A percentile compares a stretch with the other conserved stretches of the same genome.
These are phyloP conservation scores for Myrmecobius fasciatus DNA, from an alignment of 2,113 vertebrate genomes.

Conservation along the genomic window DNA sequence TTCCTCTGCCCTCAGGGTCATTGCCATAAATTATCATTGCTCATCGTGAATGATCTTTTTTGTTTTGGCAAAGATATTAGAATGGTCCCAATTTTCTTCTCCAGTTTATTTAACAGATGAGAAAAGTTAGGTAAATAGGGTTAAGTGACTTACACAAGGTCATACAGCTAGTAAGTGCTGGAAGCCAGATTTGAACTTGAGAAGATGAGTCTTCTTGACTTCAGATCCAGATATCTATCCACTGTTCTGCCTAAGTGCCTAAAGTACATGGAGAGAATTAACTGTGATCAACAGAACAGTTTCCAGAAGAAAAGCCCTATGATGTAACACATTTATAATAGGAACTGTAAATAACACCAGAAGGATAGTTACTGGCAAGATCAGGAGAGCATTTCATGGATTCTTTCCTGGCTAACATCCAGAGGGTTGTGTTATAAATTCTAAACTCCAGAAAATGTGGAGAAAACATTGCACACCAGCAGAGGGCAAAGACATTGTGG, in stretches of 20 bases:
- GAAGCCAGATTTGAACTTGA: not conserved
- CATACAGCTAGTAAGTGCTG: not conserved
- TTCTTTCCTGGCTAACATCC: not conserved
- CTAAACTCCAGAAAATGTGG: not conserved
- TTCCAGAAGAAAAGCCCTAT: not conserved
- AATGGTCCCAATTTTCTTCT: not conserved
- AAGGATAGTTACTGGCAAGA: not conserved
- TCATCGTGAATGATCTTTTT: not conserved
- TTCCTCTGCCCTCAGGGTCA: not conserved
- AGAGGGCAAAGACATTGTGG: not conserved
- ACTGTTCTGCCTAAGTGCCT: not conserved
- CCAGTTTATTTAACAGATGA: not conserved
- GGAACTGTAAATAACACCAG: not conserved
- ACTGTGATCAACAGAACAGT: not conserved
- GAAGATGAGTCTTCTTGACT: not conserved
- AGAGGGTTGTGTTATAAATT: not conserved
- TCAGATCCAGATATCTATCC: not conserved
- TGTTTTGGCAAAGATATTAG: not conserved
- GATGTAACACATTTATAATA: not conserved
- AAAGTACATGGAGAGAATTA: not conserved
- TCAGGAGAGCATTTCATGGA: not conserved
- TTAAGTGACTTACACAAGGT: not conserved
- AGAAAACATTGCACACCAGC: not conserved
- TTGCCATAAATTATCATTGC: not conserved
- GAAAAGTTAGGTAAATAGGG: not conserved